Base-by-base conservation (phyloP, 2,888 invertebrate species). In the Drosophila peninsularis region DNA sequence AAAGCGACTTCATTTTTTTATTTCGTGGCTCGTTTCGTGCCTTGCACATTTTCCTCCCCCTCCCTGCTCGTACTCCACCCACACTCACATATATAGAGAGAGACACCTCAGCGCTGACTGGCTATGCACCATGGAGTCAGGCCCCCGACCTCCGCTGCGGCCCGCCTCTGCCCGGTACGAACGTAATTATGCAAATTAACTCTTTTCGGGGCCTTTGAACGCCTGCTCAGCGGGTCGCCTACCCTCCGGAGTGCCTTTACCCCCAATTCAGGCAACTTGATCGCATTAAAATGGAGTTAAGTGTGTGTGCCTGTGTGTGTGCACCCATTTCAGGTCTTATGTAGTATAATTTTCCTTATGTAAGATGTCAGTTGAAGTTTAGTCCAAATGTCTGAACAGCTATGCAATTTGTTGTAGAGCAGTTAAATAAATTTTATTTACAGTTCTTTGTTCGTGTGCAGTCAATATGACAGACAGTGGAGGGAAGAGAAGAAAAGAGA, bases 151-250 rank as follows among this genome's bases (percentile, higher is more conserved):
- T 19, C 30, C 47, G 19, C 57, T 30, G 14, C 14, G n/a, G 21
- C 27, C 44, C 53, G 53, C 54, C 45, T 36, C 42, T 47, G 50
- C 50, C 56, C 55, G 49, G 57, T 62, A 54, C 66, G 63, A 71
- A 78, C 68, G 84, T 82, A 85, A 85, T 85, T 85, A 85, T 85
- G 89, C 72, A 85, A 85, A 85, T 85, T 85, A 88, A 89, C 82
- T 89, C 80, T 88, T 89, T 88, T 79, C 69, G 83, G 89, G 85
- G 88, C 89, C 89, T 82, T 74, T 82, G 77, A 79, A 80, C 66
- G 69, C 41, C 67, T 63, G 80, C 88, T 86, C 88, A 86, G 73
- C 89, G 87, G 78, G 71, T 62, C 45, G 77, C 68, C 62, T 57
- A 21, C 58, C 55, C 55, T 54, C 56, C 42, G 14, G 27, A 36